Evolutionary conservation across 2,113 vertebrate species (phyloP), one percentile per base, ranked within the genome.

Genomic region (Murina feae): DNA sequence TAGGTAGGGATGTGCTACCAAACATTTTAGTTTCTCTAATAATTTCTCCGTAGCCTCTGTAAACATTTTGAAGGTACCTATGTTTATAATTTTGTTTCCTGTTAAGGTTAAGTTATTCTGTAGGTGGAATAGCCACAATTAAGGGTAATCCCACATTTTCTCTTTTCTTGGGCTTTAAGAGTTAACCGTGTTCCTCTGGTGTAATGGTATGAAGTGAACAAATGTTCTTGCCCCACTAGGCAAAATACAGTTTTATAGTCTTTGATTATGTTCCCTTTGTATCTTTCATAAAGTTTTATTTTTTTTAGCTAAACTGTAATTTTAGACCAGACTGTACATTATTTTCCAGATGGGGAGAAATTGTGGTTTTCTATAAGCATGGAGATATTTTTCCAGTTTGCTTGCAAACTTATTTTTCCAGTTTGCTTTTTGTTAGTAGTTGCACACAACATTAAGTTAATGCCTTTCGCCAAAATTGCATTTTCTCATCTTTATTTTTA

Each of bases 1-100:
- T 90, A 90, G 81, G 63, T 88, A 92, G 93, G 55, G 78, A 81
- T 89, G 20, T 92, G 72, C 84, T 7, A 4, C 81, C 68, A 89
- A 51, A 76, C 76, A 55, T 78, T 88, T 72, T 90, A 53, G 66
- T 69, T 88, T 93, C 55, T 95, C 28, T 80, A 9, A 49, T 90
- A 90, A 79, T 86, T 14, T 87, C 23, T 86, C 39, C 35, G 32
- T 65, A 94, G 58, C 49, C 60, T 84, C 35, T 90, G 39, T 86
- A 69, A 49, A 71, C 28, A 44, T 95, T 81, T 32, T 75, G 81
- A 94, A 94, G 44, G 80, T 87, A 58, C 6, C 81, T 79, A 12
- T 25, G 51, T 75, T 44, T 87, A 3, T 87, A 92, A 49, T 9
- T 25, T 53, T 88, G 44, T 74, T 93, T 95, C 49, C 51, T 91